phyloP scores from a whole-genome alignment of 2,113 vertebrate species.

The Bubo scandiacus region DNA sequence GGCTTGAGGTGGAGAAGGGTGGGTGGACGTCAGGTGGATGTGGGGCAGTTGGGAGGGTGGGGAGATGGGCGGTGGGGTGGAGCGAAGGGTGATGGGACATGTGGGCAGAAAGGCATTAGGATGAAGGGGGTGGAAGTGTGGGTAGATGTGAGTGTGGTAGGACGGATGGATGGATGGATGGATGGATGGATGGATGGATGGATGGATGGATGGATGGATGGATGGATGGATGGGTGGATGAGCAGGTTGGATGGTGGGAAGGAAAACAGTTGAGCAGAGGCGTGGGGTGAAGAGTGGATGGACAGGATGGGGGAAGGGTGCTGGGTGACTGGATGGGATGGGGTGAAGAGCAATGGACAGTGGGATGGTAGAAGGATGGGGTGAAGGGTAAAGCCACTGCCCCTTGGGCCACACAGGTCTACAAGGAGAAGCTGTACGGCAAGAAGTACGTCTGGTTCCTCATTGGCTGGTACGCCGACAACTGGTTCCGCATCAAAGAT shows the following conservation, averaged over 20 bases:
- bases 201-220: no score
- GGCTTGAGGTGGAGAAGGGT: background rate
- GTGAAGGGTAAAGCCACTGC: background rate
- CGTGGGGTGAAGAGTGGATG: background rate
- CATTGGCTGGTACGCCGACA: slow-evolving; percentile 96
- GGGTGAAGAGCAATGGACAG: background rate
- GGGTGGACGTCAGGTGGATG: background rate
- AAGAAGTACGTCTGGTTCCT: slow-evolving; percentile 97
- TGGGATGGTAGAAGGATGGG: background rate
- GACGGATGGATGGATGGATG: no score
- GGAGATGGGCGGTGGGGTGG: background rate
- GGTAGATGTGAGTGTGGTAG: background rate
- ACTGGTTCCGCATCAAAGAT: slow-evolving; percentile 96
- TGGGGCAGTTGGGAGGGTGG: background rate
- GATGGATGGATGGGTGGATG: background rate
- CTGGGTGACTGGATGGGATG: background rate
- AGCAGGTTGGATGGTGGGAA: background rate
- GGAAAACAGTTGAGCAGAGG: background rate
- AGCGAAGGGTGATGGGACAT: no score
- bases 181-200: no score
- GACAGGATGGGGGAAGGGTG: no score
- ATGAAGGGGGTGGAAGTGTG: background rate
- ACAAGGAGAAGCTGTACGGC: slow-evolving; percentile 94
- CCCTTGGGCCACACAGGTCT: slow-evolving; percentile 76
- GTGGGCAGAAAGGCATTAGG: background rate